phyloP scores from a whole-genome alignment of 1,140 invertebrate species.

The Scaptomyza hsui region DNA sequence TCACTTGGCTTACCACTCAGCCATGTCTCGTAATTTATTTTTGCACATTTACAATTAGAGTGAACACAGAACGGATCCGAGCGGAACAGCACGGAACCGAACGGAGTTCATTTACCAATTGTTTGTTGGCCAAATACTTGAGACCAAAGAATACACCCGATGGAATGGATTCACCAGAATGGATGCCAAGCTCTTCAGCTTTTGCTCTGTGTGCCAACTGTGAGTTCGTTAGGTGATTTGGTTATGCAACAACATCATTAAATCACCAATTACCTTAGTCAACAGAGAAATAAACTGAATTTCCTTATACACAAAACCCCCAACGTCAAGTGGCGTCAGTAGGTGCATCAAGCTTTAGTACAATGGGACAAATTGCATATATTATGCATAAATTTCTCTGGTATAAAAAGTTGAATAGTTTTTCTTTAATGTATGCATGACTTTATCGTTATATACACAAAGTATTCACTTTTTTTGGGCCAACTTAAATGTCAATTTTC shows the following conservation, averaged over 20 bases:
- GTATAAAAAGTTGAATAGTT: too few relatives aligned
- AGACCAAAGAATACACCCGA: constrained; percentile 56
- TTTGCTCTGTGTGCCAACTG: constrained; percentile 28
- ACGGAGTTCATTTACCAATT: constrained; percentile 75
- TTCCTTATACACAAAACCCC: constrained; percentile 74
- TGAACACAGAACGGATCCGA: constrained; percentile 29
- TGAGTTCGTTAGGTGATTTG: constrained; percentile 80
- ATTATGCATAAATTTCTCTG: not conserved
- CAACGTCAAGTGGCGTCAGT: constrained; percentile 54
- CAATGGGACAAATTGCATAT: constrained; percentile 16
- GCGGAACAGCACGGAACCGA: too few relatives aligned
- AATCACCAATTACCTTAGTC: constrained; percentile 82
- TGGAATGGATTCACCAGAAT: not conserved
- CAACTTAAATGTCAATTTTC: constrained; percentile 56
- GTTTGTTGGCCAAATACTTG: constrained; percentile 78
- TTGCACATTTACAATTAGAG: constrained; percentile 80
- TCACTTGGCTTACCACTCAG: constrained; percentile 24
- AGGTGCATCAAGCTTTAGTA: constrained; percentile 14
- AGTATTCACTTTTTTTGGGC: constrained; percentile 1
- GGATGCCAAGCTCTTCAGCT: constrained; percentile 3
- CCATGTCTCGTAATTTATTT: constrained; percentile 76
- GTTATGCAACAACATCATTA: constrained; percentile 83
- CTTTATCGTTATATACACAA: not conserved
- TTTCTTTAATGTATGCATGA: not conserved
- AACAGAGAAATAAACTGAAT: constrained; percentile 79